Evolutionary conservation across 1,140 invertebrate genomes (phyloP).

Genomic region (Anagrus nilaparvatae): DNA sequence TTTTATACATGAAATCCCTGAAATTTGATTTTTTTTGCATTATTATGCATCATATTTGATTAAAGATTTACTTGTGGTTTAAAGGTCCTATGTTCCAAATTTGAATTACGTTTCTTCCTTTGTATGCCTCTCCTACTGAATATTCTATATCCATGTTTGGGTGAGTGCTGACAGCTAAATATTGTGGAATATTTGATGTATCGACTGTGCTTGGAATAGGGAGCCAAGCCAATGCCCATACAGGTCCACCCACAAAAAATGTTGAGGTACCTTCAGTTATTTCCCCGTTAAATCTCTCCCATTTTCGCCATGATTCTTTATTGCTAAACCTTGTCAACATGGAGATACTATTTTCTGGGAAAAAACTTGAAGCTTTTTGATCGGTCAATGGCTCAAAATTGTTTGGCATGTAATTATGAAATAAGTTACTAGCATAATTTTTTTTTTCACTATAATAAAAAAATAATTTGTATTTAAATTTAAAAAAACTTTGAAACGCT

Average conservation of each 20-base stretch:
- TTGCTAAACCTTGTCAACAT: conserved; percentile 26
- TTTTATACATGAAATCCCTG: neutral
- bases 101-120: conserved; percentile 44
- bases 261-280: conserved; percentile 30
- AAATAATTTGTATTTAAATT: conserved; percentile 7
- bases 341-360: conserved; percentile 34
- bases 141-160: conserved; percentile 38
- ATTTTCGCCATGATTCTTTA: conserved; percentile 31
- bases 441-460: conserved; percentile 28
- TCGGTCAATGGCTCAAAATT: conserved; percentile 23
- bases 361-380: conserved; percentile 27
- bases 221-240: conserved; percentile 49
- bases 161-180: conserved; percentile 45
- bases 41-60: conserved; percentile 5
- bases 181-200: conserved; percentile 34
- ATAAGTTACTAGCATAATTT: conserved; percentile 32
- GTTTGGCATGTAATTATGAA: conserved; percentile 27
- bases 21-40: neutral
- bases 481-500: conserved; percentile 2
- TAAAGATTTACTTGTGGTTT: conserved; percentile 28
- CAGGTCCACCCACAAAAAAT: conserved; percentile 53
- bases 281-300: conserved; percentile 38
- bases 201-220: conserved; percentile 39
- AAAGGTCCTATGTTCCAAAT: conserved; percentile 48
- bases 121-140: conserved; percentile 29